Evolutionary conservation across 2,797 vertebrate genomes (phyloP).

Genomic region (Vipera ursinii): DNA sequence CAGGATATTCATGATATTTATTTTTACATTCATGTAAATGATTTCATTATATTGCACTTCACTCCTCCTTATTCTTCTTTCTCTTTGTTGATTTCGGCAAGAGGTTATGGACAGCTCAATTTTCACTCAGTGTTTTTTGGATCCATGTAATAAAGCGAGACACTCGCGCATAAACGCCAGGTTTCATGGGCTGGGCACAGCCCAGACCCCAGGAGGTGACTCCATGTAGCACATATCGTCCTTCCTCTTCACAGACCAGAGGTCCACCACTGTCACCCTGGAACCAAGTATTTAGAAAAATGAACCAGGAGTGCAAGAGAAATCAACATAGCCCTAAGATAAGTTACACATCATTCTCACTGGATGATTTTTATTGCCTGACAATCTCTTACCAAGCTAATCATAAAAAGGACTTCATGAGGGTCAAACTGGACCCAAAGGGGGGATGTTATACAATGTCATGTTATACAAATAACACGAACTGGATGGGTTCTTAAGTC

Average conservation of each 20-base stretch:
- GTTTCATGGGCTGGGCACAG: slow-evolving; percentile 90
- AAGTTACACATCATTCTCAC: not conserved
- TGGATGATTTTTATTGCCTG: not conserved
- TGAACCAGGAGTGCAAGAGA: not conserved
- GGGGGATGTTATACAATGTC: not conserved
- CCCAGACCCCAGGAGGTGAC: slow-evolving; percentile 97
- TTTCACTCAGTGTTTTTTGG: slow-evolving; percentile 65
- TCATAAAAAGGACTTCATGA: not conserved
- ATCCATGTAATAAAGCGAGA: slow-evolving; percentile 88
- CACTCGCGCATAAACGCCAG: slow-evolving; percentile 90
- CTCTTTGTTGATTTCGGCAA: slow-evolving; percentile 15
- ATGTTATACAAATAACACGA: not conserved
- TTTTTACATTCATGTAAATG: slow-evolving; percentile 45
- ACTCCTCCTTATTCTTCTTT: not conserved
- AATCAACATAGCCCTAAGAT: not conserved
- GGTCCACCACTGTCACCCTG: slow-evolving; percentile 98
- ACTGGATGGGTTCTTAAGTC: not conserved
- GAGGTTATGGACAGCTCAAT: slow-evolving; percentile 46
- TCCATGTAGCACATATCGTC: slow-evolving; percentile 85
- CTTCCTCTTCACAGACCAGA: slow-evolving; percentile 83
- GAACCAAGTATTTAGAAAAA: slow-evolving; percentile 29
- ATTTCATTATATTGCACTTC: slow-evolving; percentile 44
- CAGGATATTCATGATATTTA: slow-evolving; percentile 26
- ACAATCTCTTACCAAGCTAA: not conserved
- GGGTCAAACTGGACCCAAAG: not conserved